These are phyloP conservation scores for Oxyura jamaicensis DNA, from an alignment of 2,113 vertebrate species.

Conservation along the genomic window DNA sequence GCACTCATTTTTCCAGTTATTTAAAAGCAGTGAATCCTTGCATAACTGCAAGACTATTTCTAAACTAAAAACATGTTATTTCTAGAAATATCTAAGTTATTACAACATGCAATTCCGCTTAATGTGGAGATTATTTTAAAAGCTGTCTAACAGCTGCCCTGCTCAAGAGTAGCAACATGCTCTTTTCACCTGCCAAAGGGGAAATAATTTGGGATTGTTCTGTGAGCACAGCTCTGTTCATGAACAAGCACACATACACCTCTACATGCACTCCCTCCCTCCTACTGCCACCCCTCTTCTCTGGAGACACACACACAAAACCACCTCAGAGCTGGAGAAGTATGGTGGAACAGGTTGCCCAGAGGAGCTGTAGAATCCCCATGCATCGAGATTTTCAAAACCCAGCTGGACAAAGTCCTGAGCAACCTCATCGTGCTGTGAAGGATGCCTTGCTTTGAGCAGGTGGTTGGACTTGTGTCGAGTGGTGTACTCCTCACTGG, in stretches of 20 bases:
- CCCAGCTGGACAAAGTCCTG: neutral
- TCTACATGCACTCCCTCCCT: rapidly evolving
- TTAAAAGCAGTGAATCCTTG: constrained; percentile 45
- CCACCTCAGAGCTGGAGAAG: neutral
- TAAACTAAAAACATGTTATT: constrained; percentile 1
- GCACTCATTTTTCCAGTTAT: constrained; percentile 38
- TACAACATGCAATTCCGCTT: neutral
- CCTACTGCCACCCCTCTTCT: neutral
- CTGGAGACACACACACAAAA: neutral
- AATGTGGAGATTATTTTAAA: neutral
- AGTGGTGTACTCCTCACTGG: neutral
- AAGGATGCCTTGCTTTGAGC: neutral
- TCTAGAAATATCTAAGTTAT: neutral
- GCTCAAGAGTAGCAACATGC: neutral
- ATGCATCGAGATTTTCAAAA: neutral
- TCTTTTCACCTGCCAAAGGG: neutral
- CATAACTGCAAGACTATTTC: constrained; percentile 16
- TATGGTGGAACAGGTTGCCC: neutral
- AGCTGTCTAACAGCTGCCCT: neutral
- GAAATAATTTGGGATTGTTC: neutral
- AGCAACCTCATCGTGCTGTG: neutral
- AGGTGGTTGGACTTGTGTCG: neutral
- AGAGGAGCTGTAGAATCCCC: neutral
- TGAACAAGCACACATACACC: neutral
- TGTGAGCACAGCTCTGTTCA: neutral